These are phyloP conservation scores for Pungitius pungitius DNA, from an alignment of 2,113 vertebrate genomes.

Conservation along the genomic window DNA sequence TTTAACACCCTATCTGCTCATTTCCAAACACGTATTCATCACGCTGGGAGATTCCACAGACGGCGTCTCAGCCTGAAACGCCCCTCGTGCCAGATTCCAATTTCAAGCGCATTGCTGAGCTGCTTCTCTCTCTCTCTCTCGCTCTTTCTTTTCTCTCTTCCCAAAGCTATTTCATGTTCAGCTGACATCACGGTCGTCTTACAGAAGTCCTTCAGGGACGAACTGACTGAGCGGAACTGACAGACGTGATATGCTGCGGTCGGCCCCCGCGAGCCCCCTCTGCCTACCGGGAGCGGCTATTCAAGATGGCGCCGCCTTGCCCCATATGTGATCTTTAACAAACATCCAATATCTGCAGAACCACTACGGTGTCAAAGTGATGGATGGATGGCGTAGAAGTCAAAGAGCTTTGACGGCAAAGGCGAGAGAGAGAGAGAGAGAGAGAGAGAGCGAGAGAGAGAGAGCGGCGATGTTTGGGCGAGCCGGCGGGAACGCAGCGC, in stretches of 20 bases:
- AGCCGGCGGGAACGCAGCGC: slow-evolving; percentile 13
- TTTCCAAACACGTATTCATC: background rate
- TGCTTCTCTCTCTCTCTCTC: slow-evolving; percentile 10
- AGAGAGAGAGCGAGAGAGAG: slow-evolving; percentile 16
- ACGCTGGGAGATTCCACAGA: background rate
- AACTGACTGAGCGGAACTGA: slow-evolving; percentile 21
- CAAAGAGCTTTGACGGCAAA: slow-evolving; percentile 22
- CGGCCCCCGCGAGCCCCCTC: background rate
- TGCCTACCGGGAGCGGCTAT: background rate
- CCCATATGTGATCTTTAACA: slow-evolving; percentile 14
- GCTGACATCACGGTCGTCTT: slow-evolving; percentile 13
- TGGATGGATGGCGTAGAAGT: slow-evolving; percentile 12
- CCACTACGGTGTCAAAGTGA: slow-evolving; percentile 21
- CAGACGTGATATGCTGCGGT: slow-evolving; percentile 19
- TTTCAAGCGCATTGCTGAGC: background rate
- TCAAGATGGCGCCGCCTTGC: background rate
- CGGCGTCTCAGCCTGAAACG: background rate
- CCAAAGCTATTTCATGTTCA: slow-evolving; percentile 11
- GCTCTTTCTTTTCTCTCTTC: slow-evolving; percentile 4
- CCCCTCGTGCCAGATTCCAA: background rate
- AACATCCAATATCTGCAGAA: slow-evolving; percentile 31
- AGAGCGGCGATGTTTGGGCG: background rate
- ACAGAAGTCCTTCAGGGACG: slow-evolving; percentile 28
- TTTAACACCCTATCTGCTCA: background rate
- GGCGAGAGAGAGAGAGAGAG: slow-evolving; percentile 27